Evolutionary conservation across 2,797 vertebrate genomes (phyloP).

Genomic region (Eospalax fontanierii): DNA sequence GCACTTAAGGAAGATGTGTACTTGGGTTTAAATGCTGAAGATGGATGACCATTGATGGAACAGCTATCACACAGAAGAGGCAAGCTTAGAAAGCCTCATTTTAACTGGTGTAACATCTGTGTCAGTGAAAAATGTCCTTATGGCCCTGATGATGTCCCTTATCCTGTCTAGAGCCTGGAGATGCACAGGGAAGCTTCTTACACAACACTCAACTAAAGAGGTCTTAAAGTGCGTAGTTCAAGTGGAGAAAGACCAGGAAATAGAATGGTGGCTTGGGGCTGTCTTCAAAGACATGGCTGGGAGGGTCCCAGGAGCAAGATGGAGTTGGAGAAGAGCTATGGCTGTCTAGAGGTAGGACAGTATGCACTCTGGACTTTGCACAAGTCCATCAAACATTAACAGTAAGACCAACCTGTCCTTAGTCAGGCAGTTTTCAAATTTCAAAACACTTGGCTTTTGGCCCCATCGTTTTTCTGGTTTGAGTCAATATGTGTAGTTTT

Average conservation of each 20-base stretch:
- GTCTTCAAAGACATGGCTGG: not conserved
- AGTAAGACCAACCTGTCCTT: not conserved
- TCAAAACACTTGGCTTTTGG: slow-evolving; percentile 54
- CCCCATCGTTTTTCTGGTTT: slow-evolving; percentile 44
- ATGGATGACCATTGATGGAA: no score
- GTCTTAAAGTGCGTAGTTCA: not conserved
- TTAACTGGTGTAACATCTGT: not conserved
- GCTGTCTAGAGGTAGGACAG: not conserved
- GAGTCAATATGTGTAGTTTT: not conserved
- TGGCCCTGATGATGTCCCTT: not conserved
- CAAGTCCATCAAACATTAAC: slow-evolving; percentile 34
- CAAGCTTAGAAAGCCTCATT: not conserved
- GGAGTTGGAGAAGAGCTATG: not conserved
- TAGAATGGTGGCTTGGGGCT: not conserved
- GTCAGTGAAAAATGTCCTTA: not conserved
- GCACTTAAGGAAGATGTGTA: not conserved
- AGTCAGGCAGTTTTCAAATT: slow-evolving; percentile 52
- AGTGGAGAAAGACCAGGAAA: not conserved
- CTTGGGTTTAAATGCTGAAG: not conserved
- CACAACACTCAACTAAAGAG: not conserved
- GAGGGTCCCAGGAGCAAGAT: not conserved
- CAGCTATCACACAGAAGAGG: not conserved
- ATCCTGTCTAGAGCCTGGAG: not conserved
- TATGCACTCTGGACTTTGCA: not conserved
- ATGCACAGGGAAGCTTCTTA: not conserved